Evolutionary conservation across 1,140 invertebrate genomes (phyloP), one percentile per base, ranked within the genome.

Genomic region (Sweltsa coloradensis): DNA sequence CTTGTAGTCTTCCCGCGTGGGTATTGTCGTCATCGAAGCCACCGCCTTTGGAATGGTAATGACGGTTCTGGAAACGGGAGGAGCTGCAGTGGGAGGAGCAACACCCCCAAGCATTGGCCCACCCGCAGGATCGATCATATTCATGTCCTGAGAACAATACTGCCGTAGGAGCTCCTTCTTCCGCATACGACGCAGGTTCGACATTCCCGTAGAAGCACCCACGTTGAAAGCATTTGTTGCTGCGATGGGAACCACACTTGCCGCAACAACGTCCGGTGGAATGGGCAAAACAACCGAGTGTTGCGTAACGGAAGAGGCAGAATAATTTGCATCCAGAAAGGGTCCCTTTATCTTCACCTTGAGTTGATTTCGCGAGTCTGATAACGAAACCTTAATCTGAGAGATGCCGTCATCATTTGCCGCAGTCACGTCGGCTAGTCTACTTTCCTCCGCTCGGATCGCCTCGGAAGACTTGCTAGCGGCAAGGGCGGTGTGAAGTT

Each of bases 271-370:
- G 26, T 50, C 48, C 26, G 24, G 34, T 19, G 45, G 24, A 2
- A 34, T 23, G 7, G 45, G 67, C 67, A 14, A 29, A 3, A 68
- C 64, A 23, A 67, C 64, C 4, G 71, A 62, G 37, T 75, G 76
- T 52, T 74, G 75, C 18, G 72, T 70, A 13, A 66, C 68, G 0
- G 77, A 70, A 4, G 68, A 60, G 2, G 69, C 62, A 3, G 67
- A 64, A 53, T 86, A 86, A 56, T 85, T 85, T 0, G 82, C 81
- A 55, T 84, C 80, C 40, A 82, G 62, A 56, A 89, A 85, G 0
- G 88, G 87, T 9, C 87, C 88, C 63, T 91, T 91, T 50, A 91
- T 91, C 64, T 92, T 92, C 0, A 92, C 80, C 61, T 91, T 91
- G 1, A 91, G 60, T 56, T 89, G 86, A 65, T 89, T 89, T 14